phyloP scores from a whole-genome alignment of 2,888 invertebrate genomes.

The Callyntrura sp. region DNA sequence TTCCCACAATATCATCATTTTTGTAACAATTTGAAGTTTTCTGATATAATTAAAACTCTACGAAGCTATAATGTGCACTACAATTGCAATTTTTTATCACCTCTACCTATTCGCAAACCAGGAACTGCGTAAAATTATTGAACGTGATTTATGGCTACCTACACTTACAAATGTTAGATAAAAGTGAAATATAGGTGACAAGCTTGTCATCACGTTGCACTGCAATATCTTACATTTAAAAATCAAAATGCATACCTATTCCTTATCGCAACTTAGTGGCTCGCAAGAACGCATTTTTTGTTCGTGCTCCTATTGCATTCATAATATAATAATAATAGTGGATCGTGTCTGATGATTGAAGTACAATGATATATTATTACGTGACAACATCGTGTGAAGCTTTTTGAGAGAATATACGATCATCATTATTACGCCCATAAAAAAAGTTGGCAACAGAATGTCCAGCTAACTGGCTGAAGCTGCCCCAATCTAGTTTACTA shows the following conservation, averaged over 20 bases:
- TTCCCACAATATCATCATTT: too few relatives aligned
- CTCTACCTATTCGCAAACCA: slow-evolving; percentile 21
- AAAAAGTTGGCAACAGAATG: slow-evolving; percentile 64
- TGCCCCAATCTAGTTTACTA: slow-evolving; percentile 49
- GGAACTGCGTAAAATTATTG: slow-evolving; percentile 16
- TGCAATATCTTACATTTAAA: background rate
- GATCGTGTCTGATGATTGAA: slow-evolving; percentile 18
- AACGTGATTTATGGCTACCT: slow-evolving; percentile 21
- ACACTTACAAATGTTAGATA: too few relatives aligned
- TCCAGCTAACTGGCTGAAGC: slow-evolving; percentile 67
- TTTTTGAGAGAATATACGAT: background rate
- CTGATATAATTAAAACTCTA: too few relatives aligned
- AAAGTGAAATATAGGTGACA: slow-evolving; percentile 32
- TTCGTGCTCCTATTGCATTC: background rate
- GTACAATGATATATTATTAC: slow-evolving; percentile 33
- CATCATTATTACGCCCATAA: background rate
- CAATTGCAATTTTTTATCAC: background rate
- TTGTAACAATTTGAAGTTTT: too few relatives aligned
- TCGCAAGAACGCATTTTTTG: background rate
- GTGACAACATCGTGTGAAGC: slow-evolving; percentile 30
- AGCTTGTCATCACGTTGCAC: slow-evolving; percentile 44
- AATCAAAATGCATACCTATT: background rate
- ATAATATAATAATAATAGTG: slow-evolving; percentile 38
- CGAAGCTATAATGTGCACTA: too few relatives aligned
- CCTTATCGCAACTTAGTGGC: background rate